These are phyloP conservation scores for Baryphthengus martii DNA, from an alignment of 2,113 vertebrate genomes.

Conservation along the genomic window DNA sequence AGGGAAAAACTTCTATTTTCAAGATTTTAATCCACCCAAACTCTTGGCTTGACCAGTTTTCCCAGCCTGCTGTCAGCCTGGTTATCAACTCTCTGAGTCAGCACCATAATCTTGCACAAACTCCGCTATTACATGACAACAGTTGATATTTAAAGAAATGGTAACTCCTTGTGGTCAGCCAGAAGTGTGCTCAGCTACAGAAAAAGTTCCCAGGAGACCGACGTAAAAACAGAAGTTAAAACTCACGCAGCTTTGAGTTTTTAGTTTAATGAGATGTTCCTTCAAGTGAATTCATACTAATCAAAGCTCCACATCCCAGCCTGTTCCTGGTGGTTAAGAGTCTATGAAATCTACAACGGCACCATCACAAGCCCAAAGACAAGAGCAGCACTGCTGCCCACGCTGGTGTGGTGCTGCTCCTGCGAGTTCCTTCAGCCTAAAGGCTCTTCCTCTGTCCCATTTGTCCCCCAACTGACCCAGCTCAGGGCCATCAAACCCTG, in stretches of 20 bases:
- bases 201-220: not conserved
- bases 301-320: not conserved
- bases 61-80: not conserved
- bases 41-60: not conserved
- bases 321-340: not conserved
- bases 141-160: not conserved
- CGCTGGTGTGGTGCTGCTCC: rapidly evolving
- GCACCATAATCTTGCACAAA: not conserved
- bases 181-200: not conserved
- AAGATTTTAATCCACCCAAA: not conserved
- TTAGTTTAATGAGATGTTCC: not conserved
- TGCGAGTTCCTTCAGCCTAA: not conserved
- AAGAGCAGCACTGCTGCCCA: not conserved
- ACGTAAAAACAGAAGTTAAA: not conserved
- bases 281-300: not conserved
- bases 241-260: not conserved
- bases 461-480: rapidly evolving
- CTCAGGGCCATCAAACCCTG: not conserved
- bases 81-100: not conserved
- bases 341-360: not conserved
- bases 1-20: not conserved
- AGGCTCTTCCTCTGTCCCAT: not conserved
- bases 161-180: not conserved
- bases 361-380: not conserved
- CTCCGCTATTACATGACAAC: not conserved